Evolutionary conservation across 2,888 invertebrate genomes (phyloP).

Genomic region (Apamea anceps): DNA sequence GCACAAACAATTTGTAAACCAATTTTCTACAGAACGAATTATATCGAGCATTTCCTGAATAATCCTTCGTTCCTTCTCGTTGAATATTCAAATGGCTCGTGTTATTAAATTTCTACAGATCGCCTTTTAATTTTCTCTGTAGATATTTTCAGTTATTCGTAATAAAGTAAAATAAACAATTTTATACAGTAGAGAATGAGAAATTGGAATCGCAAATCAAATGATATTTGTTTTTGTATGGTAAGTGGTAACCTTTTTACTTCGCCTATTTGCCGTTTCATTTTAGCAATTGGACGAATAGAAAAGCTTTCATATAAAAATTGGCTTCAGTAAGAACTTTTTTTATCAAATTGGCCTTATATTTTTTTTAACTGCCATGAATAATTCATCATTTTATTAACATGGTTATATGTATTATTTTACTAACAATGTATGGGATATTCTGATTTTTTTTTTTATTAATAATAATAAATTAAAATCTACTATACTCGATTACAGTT

Average conservation of each 20-base stretch:
- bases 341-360: background rate
- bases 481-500: background rate
- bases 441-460: no score
- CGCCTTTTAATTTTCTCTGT: slow-evolving; percentile 69
- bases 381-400: background rate
- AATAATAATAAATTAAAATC: no score
- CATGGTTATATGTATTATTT: background rate
- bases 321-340: background rate
- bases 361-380: background rate
- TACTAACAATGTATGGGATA: background rate
- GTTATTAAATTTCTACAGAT: slow-evolving; percentile 74
- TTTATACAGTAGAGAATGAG: slow-evolving; percentile 29
- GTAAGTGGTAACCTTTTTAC: slow-evolving; percentile 37
- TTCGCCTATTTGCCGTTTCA: slow-evolving; percentile 25
- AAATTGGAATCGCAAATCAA: slow-evolving; percentile 51
- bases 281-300: slow-evolving; percentile 17
- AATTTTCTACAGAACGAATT: slow-evolving; percentile 68
- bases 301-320: background rate
- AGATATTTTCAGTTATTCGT: slow-evolving; percentile 41
- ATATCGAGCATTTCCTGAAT: slow-evolving; percentile 70
- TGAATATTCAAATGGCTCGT: slow-evolving; percentile 75
- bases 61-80: slow-evolving; percentile 65
- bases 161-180: slow-evolving; percentile 56
- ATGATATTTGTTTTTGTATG: slow-evolving; percentile 23
- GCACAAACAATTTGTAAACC: slow-evolving; percentile 60